Evolutionary conservation across 92 coral and sea anemone genomes (phyloP).

Genomic region (Paramuricea clavata): DNA sequence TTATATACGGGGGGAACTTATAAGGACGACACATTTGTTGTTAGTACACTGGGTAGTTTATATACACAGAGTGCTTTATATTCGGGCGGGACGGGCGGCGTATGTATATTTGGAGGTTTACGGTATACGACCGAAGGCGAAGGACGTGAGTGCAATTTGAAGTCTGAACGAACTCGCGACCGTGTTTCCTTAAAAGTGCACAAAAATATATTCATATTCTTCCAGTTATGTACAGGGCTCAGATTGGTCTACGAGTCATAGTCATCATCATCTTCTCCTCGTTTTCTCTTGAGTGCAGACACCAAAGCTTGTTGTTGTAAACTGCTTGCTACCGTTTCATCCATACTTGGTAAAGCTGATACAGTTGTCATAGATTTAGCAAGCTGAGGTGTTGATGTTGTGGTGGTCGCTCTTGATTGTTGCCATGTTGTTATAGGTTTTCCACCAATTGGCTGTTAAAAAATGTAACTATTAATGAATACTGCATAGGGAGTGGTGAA

Average conservation of each 20-base stretch:
- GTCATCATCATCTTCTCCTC: slow-evolving; percentile 95
- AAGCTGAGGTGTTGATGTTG: slow-evolving; percentile 6
- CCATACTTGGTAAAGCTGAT: slow-evolving; percentile 99
- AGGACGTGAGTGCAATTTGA: too few relatives aligned
- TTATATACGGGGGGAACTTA: too few relatives aligned
- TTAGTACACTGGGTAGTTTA: too few relatives aligned
- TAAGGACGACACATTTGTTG: too few relatives aligned
- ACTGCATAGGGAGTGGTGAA: not conserved
- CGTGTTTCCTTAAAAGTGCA: too few relatives aligned
- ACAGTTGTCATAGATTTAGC: slow-evolving; percentile 89
- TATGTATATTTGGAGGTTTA: too few relatives aligned
- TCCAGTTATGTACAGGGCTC: not conserved
- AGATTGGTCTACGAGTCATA: slow-evolving; percentile 57
- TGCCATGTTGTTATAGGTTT: slow-evolving; percentile 9
- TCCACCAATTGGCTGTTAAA: not conserved
- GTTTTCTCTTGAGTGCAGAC: slow-evolving; percentile 91
- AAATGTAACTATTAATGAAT: not conserved
- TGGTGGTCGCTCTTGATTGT: not conserved
- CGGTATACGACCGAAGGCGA: too few relatives aligned
- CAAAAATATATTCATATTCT: too few relatives aligned
- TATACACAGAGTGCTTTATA: too few relatives aligned
- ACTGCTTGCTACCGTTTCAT: slow-evolving; percentile 98
- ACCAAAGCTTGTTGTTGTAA: slow-evolving; percentile 86
- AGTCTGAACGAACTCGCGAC: too few relatives aligned
- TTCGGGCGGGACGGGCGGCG: too few relatives aligned